A percentile compares a stretch with the other conserved stretches of the same genome.
phyloP scores from a whole-genome alignment of 2,797 vertebrate genomes.

The Zenarchopterus dispar region DNA sequence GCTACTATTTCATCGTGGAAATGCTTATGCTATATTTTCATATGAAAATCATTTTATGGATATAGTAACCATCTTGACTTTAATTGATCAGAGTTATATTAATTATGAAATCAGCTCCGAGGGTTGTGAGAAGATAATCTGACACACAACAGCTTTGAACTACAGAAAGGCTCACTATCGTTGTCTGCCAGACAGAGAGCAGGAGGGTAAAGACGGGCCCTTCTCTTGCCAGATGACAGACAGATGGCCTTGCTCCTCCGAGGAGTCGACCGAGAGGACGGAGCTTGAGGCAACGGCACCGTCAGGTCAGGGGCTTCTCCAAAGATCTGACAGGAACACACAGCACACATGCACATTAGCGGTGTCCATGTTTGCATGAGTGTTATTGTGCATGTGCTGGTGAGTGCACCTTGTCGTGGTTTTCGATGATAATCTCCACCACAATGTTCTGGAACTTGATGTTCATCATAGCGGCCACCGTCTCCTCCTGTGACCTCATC shows the following conservation, averaged over 20 bases:
- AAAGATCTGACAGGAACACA: constrained; percentile 86
- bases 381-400: background rate
- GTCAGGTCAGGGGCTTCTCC: constrained; percentile 92
- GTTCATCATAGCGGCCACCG: constrained; percentile 99
- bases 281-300: constrained; percentile 91
- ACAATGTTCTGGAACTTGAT: constrained; percentile 99
- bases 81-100: too few species aligned
- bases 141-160: background rate
- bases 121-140: too few species aligned
- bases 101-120: too few species aligned
- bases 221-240: constrained; percentile 92
- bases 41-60: too few species aligned
- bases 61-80: too few species aligned
- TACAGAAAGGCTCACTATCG: constrained; percentile 88
- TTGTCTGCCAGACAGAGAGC: constrained; percentile 93
- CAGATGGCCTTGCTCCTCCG: constrained; percentile 93
- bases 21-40: too few species aligned
- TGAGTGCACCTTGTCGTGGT: constrained; percentile 89
- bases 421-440: constrained; percentile 97
- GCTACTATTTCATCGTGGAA: too few species aligned
- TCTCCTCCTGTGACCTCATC: constrained; percentile 98
- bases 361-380: background rate
- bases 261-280: constrained; percentile 85
- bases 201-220: constrained; percentile 89
- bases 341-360: background rate